Base-by-base conservation (phyloP, 2,797 vertebrate species). In the Alfaro cultratus region DNA sequence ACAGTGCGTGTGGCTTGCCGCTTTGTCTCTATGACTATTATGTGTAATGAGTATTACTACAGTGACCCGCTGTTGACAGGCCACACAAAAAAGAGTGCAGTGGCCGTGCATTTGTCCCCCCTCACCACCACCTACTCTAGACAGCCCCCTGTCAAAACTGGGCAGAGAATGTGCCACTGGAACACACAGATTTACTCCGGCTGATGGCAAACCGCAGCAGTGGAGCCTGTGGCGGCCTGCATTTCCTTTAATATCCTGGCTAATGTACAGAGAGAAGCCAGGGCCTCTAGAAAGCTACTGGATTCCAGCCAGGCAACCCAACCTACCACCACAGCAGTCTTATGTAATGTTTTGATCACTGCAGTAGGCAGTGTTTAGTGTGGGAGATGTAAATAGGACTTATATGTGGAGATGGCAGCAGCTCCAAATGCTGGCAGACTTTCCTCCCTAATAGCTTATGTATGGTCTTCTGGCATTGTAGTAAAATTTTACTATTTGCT, bases 171-270 rank as follows among this genome's bases (percentile, higher is more conserved):
- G 88, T 89, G 91, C 93, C 90, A 93, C 90, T 93, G 90, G 89
- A 93, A 91, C 92, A 91, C 90, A 91, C 91, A 92, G 89, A 94
- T 95, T 91, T 92, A 88, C 94, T 93, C 85, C 85, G 91, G 92
- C 92, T 95, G 93, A 95, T 93, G 93, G 89, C 90, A 93, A 91
- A 95, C 93, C 93, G 81, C 95, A 95, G 92, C 91, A 91, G 90
- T 90, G 93, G 88, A 92, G 92, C 76, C 92, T 94, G 95, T 93
- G 94, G 93, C 45, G 76, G 93, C 85, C 89, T 92, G 91, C 92
- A 95, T 95, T 95, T 95, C 94, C 95, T 95, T 93, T 94, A 95
- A 95, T 95, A 95, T 94, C 93, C 94, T 95, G 93, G 92, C 91
- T 93, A 93, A 94, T 93, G 93, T 89, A 94, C 93, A 95, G 93